Conservation (phyloP, 1,140 invertebrate genomes). For the Dufourea novaeangliae region DNA sequence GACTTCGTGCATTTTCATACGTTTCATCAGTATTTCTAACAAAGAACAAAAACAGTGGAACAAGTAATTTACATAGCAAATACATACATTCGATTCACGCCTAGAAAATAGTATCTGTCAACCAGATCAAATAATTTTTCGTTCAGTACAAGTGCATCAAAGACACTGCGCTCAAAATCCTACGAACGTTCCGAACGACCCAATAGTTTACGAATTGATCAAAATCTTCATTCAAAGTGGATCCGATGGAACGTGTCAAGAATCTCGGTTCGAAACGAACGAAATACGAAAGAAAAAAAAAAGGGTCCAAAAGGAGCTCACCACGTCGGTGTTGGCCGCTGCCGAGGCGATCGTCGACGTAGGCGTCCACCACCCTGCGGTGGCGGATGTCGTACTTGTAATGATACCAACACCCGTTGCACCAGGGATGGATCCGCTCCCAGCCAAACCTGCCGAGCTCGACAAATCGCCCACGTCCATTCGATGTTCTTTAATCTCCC, state of each 20-base stretch:
- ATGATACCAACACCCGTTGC: constrained; percentile 72
- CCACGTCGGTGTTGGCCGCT: constrained; percentile 78
- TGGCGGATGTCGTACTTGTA: constrained; percentile 64
- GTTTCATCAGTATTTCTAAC: too few relatives aligned
- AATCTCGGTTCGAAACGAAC: not conserved
- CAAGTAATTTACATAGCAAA: too few relatives aligned
- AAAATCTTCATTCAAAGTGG: too few relatives aligned
- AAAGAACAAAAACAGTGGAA: too few relatives aligned
- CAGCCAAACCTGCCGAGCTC: constrained; percentile 71
- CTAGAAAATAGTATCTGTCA: too few relatives aligned
- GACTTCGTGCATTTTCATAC: too few relatives aligned
- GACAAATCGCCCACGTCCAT: constrained; percentile 78
- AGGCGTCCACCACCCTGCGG: constrained; percentile 78
- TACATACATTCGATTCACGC: too few relatives aligned
- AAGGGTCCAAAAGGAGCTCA: constrained; percentile 58
- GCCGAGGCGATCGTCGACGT: constrained; percentile 74
- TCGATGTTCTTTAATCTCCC: constrained; percentile 73
- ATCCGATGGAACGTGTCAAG: not conserved
- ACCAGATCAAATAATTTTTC: too few relatives aligned
- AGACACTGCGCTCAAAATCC: too few relatives aligned
- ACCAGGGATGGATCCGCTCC: constrained; percentile 76
- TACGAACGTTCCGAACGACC: too few relatives aligned
- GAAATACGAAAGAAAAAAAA: not conserved
- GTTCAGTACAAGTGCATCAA: too few relatives aligned
- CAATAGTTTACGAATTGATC: too few relatives aligned